phyloP scores from a whole-genome alignment of 2,888 invertebrate species.

The Dasysyrphus tricinctus region DNA sequence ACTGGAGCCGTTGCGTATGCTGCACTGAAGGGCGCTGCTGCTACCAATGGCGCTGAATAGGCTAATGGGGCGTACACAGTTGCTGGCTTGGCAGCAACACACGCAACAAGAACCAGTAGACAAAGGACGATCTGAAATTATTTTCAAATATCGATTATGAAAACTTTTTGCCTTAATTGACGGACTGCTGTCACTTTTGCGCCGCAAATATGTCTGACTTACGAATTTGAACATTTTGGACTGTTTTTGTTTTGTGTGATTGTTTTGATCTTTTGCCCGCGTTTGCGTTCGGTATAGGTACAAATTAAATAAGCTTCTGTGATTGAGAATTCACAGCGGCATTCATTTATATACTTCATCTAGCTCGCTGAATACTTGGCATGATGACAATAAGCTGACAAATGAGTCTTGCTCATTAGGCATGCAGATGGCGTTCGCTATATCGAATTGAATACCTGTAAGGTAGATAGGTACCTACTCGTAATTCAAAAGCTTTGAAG shows the following conservation, averaged over 20 bases:
- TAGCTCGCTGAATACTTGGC: slow-evolving; percentile 64
- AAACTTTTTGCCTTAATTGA: slow-evolving; percentile 47
- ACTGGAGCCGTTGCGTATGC: slow-evolving; percentile 81
- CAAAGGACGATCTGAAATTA: slow-evolving; percentile 76
- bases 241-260: slow-evolving; percentile 1
- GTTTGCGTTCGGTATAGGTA: slow-evolving; percentile 18
- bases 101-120: slow-evolving; percentile 74
- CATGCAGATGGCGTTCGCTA: slow-evolving; percentile 59
- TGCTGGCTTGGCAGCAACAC: slow-evolving; percentile 79
- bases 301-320: slow-evolving; percentile 54
- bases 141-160: slow-evolving; percentile 76
- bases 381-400: slow-evolving; percentile 63
- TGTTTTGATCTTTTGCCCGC: slow-evolving; percentile 30
- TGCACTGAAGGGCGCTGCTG: slow-evolving; percentile 76
- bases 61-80: slow-evolving; percentile 80
- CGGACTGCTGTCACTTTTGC: slow-evolving; percentile 37
- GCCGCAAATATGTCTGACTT: slow-evolving; percentile 77
- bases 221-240: slow-evolving; percentile 81
- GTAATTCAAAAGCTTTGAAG: slow-evolving; percentile 24
- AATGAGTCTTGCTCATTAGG: slow-evolving; percentile 58
- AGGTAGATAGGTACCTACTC: slow-evolving; percentile 1
- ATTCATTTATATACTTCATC: slow-evolving; percentile 69
- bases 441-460: slow-evolving; percentile 39
- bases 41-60: slow-evolving; percentile 81
- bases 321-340: slow-evolving; percentile 69